These are phyloP conservation scores for Litoditis marina DNA, from an alignment of 2,888 invertebrate species.

Conservation along the genomic window DNA sequence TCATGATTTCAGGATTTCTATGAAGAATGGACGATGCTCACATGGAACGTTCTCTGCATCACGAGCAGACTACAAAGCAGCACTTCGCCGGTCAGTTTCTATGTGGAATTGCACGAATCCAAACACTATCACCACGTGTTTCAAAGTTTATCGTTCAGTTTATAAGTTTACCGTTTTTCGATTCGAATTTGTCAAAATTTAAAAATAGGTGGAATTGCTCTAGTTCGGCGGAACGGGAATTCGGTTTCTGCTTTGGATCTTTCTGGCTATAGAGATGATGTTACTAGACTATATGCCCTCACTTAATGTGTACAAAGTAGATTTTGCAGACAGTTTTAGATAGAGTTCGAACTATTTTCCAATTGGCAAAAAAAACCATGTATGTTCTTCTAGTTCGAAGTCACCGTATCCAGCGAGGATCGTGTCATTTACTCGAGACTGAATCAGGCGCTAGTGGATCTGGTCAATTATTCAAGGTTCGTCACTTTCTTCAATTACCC, in stretches of 20 bases:
- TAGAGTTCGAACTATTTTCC: too few relatives aligned
- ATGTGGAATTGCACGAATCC: background rate
- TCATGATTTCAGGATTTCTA: conserved; percentile 45
- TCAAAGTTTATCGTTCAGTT: background rate
- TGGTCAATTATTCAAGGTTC: conserved; percentile 57
- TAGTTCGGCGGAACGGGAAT: too few relatives aligned
- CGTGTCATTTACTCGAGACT: conserved; percentile 54
- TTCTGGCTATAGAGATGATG: too few relatives aligned
- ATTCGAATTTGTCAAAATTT: too few relatives aligned
- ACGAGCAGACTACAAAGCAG: conserved; percentile 53
- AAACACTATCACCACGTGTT: background rate
- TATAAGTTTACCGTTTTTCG: too few relatives aligned
- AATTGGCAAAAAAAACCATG: too few relatives aligned
- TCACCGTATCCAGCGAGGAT: conserved; percentile 35
- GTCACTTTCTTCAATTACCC: too few relatives aligned
- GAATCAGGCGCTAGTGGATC: conserved; percentile 55
- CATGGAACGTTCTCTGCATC: conserved; percentile 60
- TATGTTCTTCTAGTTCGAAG: conserved; percentile 8
- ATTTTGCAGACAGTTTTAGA: too few relatives aligned
- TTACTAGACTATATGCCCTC: too few relatives aligned
- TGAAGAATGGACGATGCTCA: conserved; percentile 61
- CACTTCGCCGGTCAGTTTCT: conserved; percentile 23
- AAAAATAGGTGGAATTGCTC: too few relatives aligned
- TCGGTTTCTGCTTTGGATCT: too few relatives aligned
- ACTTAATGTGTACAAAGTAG: too few relatives aligned